Conservation (phyloP, 2,797 vertebrate genomes). For the Sardinella longiceps region DNA sequence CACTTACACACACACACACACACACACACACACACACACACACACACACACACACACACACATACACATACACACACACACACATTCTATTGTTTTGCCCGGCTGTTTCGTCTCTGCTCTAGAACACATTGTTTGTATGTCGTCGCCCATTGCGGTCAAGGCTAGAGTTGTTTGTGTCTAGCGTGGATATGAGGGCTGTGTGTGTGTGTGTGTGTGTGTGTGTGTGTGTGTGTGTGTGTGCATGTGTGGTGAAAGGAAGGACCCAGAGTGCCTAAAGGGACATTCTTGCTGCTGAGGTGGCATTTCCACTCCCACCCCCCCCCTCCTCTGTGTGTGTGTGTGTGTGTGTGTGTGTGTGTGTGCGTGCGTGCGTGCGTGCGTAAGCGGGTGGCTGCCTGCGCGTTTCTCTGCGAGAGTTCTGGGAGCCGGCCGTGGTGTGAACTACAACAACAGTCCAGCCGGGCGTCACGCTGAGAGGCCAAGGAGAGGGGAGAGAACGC, state of each 20-base stretch:
- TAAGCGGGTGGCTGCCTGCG: not conserved
- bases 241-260: conserved; percentile 37
- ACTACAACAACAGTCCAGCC: conserved; percentile 25
- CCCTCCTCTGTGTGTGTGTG: not conserved
- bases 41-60: not conserved
- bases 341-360: not conserved
- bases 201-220: not conserved
- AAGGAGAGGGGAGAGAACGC: conserved; percentile 17
- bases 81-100: not conserved
- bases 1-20: not conserved
- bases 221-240: conserved; percentile 29
- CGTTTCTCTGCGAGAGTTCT: not conserved
- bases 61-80: not conserved
- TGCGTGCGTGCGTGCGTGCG: not conserved
- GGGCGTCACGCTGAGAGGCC: conserved; percentile 18
- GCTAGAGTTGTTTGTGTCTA: not conserved
- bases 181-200: not conserved
- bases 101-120: conserved; percentile 1
- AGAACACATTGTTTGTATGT: conserved; percentile 14
- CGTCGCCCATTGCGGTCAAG: conserved; percentile 32
- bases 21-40: not conserved
- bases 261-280: conserved; percentile 35
- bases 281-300: conserved; percentile 41
- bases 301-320: conserved; percentile 34
- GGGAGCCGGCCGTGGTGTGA: conserved; percentile 21